These are phyloP conservation scores for Protobothrops mucrosquamatus DNA, from an alignment of 2,113 vertebrate genomes.

Conservation along the genomic window DNA sequence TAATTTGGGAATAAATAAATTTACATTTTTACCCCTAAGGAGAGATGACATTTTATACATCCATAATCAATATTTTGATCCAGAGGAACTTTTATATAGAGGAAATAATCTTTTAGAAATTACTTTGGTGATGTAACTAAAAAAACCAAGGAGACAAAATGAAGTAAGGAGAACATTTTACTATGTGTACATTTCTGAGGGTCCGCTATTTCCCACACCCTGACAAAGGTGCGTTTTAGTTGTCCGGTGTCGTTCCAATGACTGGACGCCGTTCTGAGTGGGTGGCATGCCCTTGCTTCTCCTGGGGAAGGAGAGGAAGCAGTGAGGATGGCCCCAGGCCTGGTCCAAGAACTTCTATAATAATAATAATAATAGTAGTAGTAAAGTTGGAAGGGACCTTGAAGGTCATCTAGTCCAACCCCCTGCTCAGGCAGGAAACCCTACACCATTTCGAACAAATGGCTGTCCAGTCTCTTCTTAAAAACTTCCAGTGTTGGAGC, in stretches of 20 bases:
- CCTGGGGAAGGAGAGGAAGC: too few species aligned
- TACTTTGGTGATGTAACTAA: background rate
- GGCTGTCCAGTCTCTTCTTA: too few species aligned
- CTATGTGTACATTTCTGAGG: background rate
- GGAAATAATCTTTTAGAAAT: background rate
- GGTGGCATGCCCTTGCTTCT: background rate
- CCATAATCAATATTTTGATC: background rate
- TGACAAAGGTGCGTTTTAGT: background rate
- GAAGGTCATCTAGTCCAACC: too few species aligned
- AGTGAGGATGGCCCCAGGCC: background rate
- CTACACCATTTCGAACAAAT: too few species aligned
- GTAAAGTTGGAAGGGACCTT: too few species aligned
- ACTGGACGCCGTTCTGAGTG: background rate
- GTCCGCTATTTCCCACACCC: background rate
- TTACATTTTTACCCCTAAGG: background rate
- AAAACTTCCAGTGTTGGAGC: too few species aligned
- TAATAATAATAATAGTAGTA: too few species aligned
- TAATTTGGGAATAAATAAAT: background rate
- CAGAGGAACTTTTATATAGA: background rate
- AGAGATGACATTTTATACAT: background rate
- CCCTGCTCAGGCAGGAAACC: too few species aligned
- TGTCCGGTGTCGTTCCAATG: background rate
- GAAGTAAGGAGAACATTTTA: background rate
- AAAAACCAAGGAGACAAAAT: background rate
- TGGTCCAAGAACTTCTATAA: background rate